A percentile compares a stretch with the other conserved stretches of the same genome.
Evolutionary conservation across 2,113 vertebrate species (phyloP).

Genomic region (Genyomyrus donnyi): DNA sequence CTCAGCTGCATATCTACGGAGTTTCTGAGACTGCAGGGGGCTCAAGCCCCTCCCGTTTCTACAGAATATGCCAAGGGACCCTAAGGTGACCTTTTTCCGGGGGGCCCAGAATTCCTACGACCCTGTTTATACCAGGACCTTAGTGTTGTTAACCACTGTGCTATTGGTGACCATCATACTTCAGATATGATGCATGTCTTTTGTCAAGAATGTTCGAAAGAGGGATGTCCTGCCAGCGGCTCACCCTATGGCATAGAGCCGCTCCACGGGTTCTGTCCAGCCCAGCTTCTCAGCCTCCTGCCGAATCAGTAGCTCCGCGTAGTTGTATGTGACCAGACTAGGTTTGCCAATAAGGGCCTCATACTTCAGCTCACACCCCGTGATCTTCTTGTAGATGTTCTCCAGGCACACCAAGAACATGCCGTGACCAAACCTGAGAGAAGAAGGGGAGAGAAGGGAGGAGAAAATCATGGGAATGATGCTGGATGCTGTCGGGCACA

Average conservation of each 20-base stretch:
- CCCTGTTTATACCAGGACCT: neutral
- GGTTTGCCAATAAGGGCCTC: constrained; percentile 88
- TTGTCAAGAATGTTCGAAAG: neutral
- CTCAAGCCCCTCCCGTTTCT: neutral
- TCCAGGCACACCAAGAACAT: constrained; percentile 89
- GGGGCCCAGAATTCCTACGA: neutral
- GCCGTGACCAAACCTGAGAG: constrained; percentile 84
- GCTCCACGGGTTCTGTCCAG: constrained; percentile 72
- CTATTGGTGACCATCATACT: neutral
- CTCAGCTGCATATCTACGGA: neutral
- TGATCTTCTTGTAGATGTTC: constrained; percentile 83
- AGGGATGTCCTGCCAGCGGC: constrained; percentile 13
- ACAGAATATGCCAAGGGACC: neutral
- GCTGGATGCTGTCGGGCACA: neutral
- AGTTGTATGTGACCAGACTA: constrained; percentile 83
- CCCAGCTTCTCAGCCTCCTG: constrained; percentile 72
- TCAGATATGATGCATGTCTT: neutral
- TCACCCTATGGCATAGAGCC: constrained; percentile 89
- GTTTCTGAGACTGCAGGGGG: neutral
- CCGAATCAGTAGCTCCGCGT: constrained; percentile 71
- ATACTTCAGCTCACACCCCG: constrained; percentile 77
- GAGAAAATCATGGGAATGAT: neutral
- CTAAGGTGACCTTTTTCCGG: neutral
- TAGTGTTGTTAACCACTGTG: neutral
- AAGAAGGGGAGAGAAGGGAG: neutral